Conservation (phyloP, 2,888 invertebrate species). For the Lithophane semibrunnea region DNA sequence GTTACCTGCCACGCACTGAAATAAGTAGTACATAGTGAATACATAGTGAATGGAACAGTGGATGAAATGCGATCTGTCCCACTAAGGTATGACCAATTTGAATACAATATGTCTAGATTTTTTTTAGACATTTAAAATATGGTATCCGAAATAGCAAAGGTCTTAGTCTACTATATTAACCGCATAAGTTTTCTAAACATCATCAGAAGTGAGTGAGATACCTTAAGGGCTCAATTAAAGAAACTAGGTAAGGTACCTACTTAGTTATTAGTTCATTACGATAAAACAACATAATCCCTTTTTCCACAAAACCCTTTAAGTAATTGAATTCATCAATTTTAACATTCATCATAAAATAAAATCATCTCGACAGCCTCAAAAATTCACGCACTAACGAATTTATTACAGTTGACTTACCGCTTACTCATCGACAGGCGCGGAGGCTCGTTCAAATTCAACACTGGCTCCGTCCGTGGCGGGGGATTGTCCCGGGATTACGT, state of each 20-base stretch:
- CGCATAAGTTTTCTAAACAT: too few species aligned
- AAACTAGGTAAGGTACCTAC: not conserved
- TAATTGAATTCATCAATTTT: constrained; percentile 41
- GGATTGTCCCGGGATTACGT: constrained; percentile 72
- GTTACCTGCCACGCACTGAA: constrained; percentile 50
- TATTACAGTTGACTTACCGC: constrained; percentile 58
- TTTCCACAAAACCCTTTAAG: constrained; percentile 15
- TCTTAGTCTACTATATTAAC: not conserved
- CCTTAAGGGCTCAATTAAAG: not conserved
- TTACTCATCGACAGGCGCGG: constrained; percentile 48
- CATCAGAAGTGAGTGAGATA: not conserved
- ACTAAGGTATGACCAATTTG: not conserved
- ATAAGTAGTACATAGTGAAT: constrained; percentile 48
- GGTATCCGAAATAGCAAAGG: not conserved
- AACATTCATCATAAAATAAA: constrained; percentile 30
- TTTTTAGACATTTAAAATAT: not conserved
- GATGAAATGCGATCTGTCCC: not conserved
- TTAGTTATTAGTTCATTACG: not conserved
- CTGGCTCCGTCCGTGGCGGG: constrained; percentile 63
- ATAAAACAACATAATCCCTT: constrained; percentile 19
- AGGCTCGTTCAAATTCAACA: constrained; percentile 73
- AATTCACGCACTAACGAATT: constrained; percentile 57
- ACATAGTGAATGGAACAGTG: constrained; percentile 23
- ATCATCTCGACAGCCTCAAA: constrained; percentile 39
- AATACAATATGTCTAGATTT: not conserved